Evolutionary conservation across 2,797 vertebrate genomes (phyloP), one percentile per base, ranked within the genome.

Genomic region (Myripristis murdjan): DNA sequence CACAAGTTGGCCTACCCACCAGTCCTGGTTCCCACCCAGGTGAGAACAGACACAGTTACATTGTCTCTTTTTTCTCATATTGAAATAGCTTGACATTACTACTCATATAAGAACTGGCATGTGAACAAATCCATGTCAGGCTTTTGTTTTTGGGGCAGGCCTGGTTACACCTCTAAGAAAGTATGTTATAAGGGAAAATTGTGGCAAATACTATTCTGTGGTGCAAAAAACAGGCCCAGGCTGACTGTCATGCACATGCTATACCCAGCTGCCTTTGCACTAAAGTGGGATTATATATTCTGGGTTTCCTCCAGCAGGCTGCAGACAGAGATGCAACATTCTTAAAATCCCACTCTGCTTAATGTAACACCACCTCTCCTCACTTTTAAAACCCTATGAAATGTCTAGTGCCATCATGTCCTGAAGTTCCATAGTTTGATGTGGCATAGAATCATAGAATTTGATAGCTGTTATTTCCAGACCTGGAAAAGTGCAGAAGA

Each of bases 1-100:
- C 97, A 98, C 92, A 98, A 97, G 84, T 94, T 97, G 85, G 96
- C 96, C 2, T 98, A 98, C 82, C 97, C 97, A 66, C 96, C 97
- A 0, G 97, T 97, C 26, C 95, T 97, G 31, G 96, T 99, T 75
- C 97, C 88, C 57, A 90, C 86, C 16, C 88, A 90, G 88, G 86
- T 88, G 46, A 82, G 65, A 28, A n/a, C 10, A 15, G 48, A 43
- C 23, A 24, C 49, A 20, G 22, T 16, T 8, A 31, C 24, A 11
- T 14, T 24, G 14, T 14, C 14, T 51, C 23, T 26, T 23, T 51
- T 51, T 6, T 15, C 10, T 15, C 23, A 51, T 51, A 12, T 24
- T 15, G 22, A 10, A 24, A 24, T 15, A 51, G 48, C 48, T 26
- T 24, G 23, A 22, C 48, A 26, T 24, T 16, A 48, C 23, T 51